Base-by-base conservation (phyloP, 2,888 invertebrate genomes). In the Mythimna ferrago region DNA sequence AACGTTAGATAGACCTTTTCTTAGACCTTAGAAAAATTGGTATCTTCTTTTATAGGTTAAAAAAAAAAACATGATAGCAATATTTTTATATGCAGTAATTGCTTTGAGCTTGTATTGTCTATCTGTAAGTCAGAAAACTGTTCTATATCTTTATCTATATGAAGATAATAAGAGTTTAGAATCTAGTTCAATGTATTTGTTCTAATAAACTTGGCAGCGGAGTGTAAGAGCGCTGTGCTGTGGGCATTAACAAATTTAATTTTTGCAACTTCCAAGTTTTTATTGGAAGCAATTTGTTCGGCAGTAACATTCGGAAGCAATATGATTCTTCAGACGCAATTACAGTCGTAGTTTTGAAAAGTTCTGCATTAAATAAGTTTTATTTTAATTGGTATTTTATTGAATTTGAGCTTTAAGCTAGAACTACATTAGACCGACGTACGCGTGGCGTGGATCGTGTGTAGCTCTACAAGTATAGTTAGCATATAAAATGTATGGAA, bases 131-230 rank as follows among this genome's bases (percentile, higher is more conserved):
- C 6, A 48, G 1, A 16, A 48, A 48, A 48, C 16, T 48, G 19
- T 14, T 35, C 4, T 14, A 6, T 41, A 38, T 11, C 9, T 26
- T n/a, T 38, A 44, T 14, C 56, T 65, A 48, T n/a, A 58, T 53
- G 41, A 6, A 58, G 63, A 63, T 48, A 58, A 21, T 76, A 76
- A 16, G 7, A 62, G 11, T 62, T 6, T 54, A 44, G 54, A 62
- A 66, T 82, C 68, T 60, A 51, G 68, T 66, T 65, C 53, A 83
- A 63, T 53, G 26, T 61, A 58, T 83, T 67, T 65, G 69, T 70
- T 79, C 64, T 73, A 66, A 71, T 83, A 83, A 68, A 60, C 80
- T 81, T 83, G 83, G 80, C 80, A 83, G 51, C 44, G 4, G 9
- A 66, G 51, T 62, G 56, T 56, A 56, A 14, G n/a, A 61, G 53